Percentiles rank a stretch among this genome's conserved stretches.
These are phyloP conservation scores for Megaceryle torquata DNA, from an alignment of 2,113 vertebrate species.

Conservation along the genomic window DNA sequence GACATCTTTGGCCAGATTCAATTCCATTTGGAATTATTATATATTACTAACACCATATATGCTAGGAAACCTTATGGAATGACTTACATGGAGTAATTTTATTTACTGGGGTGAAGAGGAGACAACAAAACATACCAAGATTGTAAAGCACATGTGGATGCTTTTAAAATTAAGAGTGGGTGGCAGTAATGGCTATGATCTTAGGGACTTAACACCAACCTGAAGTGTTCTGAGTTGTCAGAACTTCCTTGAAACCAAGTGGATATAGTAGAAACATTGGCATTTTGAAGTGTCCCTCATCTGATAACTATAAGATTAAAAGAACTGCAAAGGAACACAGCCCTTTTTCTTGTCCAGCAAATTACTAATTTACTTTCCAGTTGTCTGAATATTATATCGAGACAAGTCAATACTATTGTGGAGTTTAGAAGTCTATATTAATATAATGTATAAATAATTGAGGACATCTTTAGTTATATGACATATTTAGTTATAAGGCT, in stretches of 20 bases:
- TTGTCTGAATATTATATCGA: background rate
- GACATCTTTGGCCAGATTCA: background rate
- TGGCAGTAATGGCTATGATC: background rate
- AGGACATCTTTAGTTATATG: background rate
- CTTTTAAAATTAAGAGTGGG: background rate
- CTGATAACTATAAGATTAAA: background rate
- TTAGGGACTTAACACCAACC: background rate
- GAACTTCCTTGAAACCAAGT: background rate
- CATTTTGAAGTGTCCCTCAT: background rate
- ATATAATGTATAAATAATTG: slow-evolving; percentile 30
- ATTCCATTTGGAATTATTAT: background rate
- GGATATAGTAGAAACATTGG: background rate
- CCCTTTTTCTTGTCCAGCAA: slow-evolving; percentile 8
- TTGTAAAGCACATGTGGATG: background rate
- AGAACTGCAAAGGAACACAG: slow-evolving; percentile 13
- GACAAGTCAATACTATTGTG: background rate
- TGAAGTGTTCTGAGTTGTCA: background rate
- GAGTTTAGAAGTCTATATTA: slow-evolving; percentile 30
- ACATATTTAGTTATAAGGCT: background rate
- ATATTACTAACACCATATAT: background rate
- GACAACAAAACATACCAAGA: background rate
- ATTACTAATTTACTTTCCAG: slow-evolving; percentile 33
- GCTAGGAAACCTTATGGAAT: background rate
- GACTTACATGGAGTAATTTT: slow-evolving; percentile 8
- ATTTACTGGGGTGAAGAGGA: background rate